Conservation (phyloP, 2,888 invertebrate species). For the Limulus polyphemus region DNA sequence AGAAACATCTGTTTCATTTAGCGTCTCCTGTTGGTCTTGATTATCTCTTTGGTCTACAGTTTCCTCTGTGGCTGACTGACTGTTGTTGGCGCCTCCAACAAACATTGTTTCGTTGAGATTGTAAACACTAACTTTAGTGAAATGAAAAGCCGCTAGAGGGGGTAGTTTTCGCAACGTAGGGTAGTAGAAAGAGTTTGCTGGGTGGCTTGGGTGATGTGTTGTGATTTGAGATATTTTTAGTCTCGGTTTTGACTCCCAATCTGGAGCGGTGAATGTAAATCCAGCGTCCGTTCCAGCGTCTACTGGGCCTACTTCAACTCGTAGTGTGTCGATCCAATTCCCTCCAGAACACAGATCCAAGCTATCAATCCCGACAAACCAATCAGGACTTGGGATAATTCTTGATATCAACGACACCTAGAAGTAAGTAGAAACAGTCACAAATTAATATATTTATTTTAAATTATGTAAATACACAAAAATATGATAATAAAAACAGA, state of each 20-base stretch:
- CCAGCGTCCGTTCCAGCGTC: conserved; percentile 93
- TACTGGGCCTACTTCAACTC: conserved; percentile 78
- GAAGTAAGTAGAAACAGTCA: no score
- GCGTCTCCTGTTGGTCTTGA: no score
- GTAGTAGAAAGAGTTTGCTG: conserved; percentile 88
- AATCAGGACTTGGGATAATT: conserved; percentile 86
- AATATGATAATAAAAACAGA: no score
- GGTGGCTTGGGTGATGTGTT: conserved; percentile 74
- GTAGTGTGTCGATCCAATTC: conserved; percentile 71
- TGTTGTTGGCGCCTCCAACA: no score
- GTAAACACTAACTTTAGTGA: conserved; percentile 25
- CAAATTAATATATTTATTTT: no score
- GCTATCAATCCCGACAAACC: conserved; percentile 81
- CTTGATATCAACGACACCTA: conserved; percentile 80
- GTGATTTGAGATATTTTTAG: conserved; percentile 80
- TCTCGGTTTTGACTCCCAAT: conserved; percentile 84
- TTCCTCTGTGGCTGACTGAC: no score
- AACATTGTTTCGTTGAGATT: no score
- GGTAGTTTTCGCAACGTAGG: conserved; percentile 74
- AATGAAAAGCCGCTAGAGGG: conserved; percentile 65
- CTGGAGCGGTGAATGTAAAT: conserved; percentile 90
- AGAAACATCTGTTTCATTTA: no score
- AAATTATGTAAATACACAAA: no score
- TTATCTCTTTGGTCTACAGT: no score
- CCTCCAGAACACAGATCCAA: conserved; percentile 64